Evolutionary conservation across 2,113 vertebrate genomes (phyloP).

Genomic region (Bagarius yarrelli): DNA sequence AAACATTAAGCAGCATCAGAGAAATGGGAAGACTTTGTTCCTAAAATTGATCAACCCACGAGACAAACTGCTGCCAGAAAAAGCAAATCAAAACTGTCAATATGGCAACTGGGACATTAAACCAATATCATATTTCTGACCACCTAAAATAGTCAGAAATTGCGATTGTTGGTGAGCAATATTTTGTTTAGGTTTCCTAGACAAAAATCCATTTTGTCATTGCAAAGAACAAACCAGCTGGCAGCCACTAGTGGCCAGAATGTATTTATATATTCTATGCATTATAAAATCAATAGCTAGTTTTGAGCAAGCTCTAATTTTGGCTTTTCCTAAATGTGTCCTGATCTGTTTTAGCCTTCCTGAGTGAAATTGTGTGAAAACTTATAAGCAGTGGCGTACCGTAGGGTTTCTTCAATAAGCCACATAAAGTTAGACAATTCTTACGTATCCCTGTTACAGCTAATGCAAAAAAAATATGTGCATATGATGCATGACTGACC

Average conservation of each 20-base stretch:
- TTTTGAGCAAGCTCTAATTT: neutral
- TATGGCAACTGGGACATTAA: slow-evolving; percentile 17
- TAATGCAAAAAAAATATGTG: no score
- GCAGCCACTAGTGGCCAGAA: neutral
- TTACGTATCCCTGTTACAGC: no score
- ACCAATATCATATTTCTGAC: slow-evolving; percentile 27
- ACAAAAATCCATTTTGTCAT: neutral
- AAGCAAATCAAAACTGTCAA: neutral
- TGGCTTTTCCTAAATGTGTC: neutral
- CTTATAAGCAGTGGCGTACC: neutral
- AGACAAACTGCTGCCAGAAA: neutral
- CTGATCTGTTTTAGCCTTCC: neutral
- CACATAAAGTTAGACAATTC: no score
- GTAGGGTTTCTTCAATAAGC: no score
- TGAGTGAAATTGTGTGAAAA: neutral
- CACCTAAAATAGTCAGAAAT: slow-evolving; percentile 1
- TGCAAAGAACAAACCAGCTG: neutral
- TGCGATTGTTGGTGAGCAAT: neutral
- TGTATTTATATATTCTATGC: neutral
- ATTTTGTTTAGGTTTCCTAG: slow-evolving; percentile 1
- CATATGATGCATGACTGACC: no score
- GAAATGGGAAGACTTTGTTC: neutral
- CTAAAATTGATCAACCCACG: slow-evolving; percentile 16
- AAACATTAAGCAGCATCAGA: slow-evolving; percentile 16
- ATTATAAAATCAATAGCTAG: neutral